These are phyloP conservation scores for Nomada fucata DNA, from an alignment of 2,888 invertebrate species.

Conservation along the genomic window DNA sequence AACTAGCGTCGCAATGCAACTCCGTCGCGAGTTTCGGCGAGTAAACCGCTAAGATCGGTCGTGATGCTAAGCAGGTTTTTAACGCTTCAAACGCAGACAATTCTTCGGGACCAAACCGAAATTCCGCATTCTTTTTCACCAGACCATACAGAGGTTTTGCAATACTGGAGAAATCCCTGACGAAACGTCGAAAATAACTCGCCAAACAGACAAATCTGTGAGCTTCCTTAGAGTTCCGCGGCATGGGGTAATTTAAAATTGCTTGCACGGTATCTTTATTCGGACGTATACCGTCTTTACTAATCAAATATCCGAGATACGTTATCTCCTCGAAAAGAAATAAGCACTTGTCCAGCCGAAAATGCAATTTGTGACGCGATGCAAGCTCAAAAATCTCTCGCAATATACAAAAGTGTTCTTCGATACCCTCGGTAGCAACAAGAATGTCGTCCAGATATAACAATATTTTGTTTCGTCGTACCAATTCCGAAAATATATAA, in stretches of 20 bases:
- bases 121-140: too few relatives aligned
- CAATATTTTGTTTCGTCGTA: conserved; percentile 3
- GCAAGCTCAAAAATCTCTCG: not conserved
- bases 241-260: conserved; percentile 17
- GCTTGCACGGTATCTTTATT: not conserved
- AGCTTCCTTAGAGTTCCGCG: conserved; percentile 6
- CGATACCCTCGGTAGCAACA: not conserved
- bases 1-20: too few relatives aligned
- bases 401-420: not conserved
- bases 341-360: conserved; percentile 22
- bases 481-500: not conserved
- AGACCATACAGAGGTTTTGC: too few relatives aligned
- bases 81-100: too few relatives aligned
- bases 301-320: conserved; percentile 19
- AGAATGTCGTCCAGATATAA: conserved; percentile 13
- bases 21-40: too few relatives aligned
- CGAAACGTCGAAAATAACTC: too few relatives aligned
- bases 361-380: not conserved
- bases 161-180: too few relatives aligned
- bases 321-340: conserved; percentile 7
- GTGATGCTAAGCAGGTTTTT: too few relatives aligned
- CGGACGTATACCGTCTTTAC: not conserved
- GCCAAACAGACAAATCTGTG: conserved; percentile 30
- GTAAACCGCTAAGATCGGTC: too few relatives aligned
- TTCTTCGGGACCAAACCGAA: too few relatives aligned